Evolutionary conservation across 2,797 vertebrate genomes (phyloP).

Genomic region (Salarias fasciatus): DNA sequence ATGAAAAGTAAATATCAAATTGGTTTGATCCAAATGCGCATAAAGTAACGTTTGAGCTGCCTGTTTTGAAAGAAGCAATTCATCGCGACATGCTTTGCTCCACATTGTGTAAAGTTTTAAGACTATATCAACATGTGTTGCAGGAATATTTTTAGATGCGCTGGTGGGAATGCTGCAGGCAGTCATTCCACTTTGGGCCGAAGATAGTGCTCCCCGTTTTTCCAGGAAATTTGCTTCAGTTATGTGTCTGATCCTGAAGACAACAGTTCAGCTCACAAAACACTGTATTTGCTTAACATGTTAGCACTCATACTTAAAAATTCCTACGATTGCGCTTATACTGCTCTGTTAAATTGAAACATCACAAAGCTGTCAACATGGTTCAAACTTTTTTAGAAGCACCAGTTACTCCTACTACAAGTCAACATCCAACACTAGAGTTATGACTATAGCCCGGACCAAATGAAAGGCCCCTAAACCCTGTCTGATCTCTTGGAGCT

Average conservation of each 20-base stretch:
- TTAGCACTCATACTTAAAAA: not conserved
- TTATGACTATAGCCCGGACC: slow-evolving; percentile 15
- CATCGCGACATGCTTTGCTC: not conserved
- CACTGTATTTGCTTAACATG: not conserved
- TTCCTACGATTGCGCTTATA: not conserved
- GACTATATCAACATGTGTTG: too few species aligned
- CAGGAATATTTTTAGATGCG: too few species aligned
- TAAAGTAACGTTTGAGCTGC: too few species aligned
- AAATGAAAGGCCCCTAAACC: slow-evolving; percentile 47
- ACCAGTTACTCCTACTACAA: not conserved
- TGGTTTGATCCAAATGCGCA: too few species aligned
- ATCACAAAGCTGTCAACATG: not conserved
- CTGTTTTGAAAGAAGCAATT: not conserved
- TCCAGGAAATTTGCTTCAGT: not conserved
- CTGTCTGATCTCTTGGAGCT: slow-evolving; percentile 63
- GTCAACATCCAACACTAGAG: not conserved
- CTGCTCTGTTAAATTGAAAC: not conserved
- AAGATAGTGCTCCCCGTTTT: too few species aligned
- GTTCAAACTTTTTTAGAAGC: not conserved
- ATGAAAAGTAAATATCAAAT: too few species aligned
- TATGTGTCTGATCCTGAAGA: not conserved
- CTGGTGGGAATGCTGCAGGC: too few species aligned
- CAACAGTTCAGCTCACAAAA: not conserved
- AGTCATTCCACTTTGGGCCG: too few species aligned
- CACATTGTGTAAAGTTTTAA: too few species aligned